phyloP scores from a whole-genome alignment of 2,113 vertebrate species.

The Aepyceros melampus region DNA sequence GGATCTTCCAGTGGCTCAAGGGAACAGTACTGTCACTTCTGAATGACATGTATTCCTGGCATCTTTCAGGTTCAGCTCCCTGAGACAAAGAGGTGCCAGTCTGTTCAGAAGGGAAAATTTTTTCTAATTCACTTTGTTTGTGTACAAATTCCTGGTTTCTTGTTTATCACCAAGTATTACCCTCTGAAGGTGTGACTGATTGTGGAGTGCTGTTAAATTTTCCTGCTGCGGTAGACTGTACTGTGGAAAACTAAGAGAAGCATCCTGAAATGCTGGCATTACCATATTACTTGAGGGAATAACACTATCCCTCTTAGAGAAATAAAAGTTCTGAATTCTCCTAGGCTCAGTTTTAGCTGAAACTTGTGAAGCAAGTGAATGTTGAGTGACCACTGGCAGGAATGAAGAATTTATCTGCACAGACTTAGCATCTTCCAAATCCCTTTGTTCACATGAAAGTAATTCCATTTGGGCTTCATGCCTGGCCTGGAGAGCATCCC shows the following conservation, averaged over 20 bases:
- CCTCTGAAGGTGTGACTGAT: constrained; percentile 6
- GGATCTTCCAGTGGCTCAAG: neutral
- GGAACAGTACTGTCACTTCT: neutral
- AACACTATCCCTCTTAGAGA: neutral
- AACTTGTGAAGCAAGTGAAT: neutral
- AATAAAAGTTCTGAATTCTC: neutral
- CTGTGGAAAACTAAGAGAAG: neutral
- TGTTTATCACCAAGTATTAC: neutral
- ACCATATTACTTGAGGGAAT: neutral
- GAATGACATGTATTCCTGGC: neutral
- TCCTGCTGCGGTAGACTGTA: neutral
- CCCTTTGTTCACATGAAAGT: constrained; percentile 68
- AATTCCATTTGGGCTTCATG: constrained; percentile 74
- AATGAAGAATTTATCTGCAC: neutral
- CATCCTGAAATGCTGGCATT: neutral
- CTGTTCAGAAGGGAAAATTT: neutral
- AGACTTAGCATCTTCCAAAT: constrained; percentile 60
- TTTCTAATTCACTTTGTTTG: constrained; percentile 20
- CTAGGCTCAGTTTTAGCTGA: neutral
- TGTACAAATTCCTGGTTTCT: neutral
- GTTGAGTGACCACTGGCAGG: neutral
- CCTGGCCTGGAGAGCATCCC: constrained; percentile 70
- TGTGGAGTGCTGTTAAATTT: neutral
- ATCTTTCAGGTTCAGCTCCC: neutral
- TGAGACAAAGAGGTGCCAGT: neutral